Evolutionary conservation across 2,888 invertebrate genomes (phyloP).

Genomic region (Hirtodrosophila confusa): DNA sequence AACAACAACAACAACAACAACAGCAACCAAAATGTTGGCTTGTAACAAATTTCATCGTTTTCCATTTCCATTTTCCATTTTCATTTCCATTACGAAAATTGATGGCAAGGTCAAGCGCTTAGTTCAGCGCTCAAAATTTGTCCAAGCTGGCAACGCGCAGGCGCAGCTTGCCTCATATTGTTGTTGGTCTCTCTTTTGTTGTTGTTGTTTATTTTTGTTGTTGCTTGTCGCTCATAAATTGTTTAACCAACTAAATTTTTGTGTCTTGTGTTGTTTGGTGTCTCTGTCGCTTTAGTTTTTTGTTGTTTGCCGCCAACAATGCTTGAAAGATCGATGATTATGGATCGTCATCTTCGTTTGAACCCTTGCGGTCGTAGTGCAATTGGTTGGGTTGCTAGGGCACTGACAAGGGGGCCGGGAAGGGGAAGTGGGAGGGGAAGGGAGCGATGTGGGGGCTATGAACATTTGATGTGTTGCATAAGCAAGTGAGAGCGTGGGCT

Average conservation of each 20-base stretch:
- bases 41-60: conserved; percentile 47
- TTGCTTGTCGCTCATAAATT: conserved; percentile 49
- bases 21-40: conserved; percentile 17
- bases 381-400: too few species aligned
- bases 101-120: conserved; percentile 77
- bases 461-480: conserved; percentile 9
- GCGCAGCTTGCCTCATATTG: conserved; percentile 52
- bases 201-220: conserved; percentile 11
- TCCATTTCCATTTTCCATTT: conserved; percentile 48
- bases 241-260: conserved; percentile 34
- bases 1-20: conserved; percentile 3
- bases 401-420: too few species aligned
- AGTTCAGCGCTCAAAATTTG: conserved; percentile 38
- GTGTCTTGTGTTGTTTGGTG: conserved; percentile 2
- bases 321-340: conserved; percentile 46
- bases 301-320: conserved; percentile 59
- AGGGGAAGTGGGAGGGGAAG: not conserved
- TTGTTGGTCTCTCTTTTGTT: not conserved
- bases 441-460: not conserved
- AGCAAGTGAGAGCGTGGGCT: not conserved
- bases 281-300: not conserved
- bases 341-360: conserved; percentile 47
- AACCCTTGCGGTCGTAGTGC: conserved; percentile 46
- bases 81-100: conserved; percentile 71
- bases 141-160: conserved; percentile 42